Conservation (phyloP, 30 jellyfish, hydroid and myxozoan species). For the Cassiopea andromeda region DNA sequence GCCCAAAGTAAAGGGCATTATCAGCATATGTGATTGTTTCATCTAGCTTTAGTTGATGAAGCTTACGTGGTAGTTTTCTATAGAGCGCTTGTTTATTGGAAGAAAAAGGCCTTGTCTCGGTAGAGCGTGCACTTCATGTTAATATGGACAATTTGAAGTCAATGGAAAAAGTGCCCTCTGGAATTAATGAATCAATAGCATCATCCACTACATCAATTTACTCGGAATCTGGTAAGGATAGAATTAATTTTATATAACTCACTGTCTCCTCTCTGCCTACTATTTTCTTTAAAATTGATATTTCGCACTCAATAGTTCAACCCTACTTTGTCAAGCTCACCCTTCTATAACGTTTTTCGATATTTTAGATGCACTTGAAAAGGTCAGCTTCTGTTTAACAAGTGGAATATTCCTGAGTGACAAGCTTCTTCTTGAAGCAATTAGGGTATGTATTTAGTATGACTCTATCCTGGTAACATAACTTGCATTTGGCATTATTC, state of each 20-base stretch:
- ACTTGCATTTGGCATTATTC: not conserved
- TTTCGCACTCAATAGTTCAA: too few species aligned
- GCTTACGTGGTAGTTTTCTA: not conserved
- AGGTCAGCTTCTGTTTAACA: conserved; percentile 82
- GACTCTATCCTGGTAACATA: not conserved
- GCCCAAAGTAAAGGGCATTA: not conserved
- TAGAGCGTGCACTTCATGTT: not conserved
- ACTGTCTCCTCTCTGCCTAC: not conserved
- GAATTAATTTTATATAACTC: not conserved
- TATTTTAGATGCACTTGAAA: conserved; percentile 47
- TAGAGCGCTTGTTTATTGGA: not conserved
- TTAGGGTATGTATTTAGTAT: conserved; percentile 66
- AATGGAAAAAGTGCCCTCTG: conserved; percentile 35
- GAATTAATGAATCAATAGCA: conserved; percentile 50
- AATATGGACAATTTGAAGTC: conserved; percentile 30
- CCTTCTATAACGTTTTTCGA: not conserved
- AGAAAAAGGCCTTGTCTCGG: not conserved
- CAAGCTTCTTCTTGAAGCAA: conserved; percentile 85
- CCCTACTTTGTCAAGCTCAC: too few species aligned
- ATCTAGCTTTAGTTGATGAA: not conserved
- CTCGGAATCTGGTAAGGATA: conserved; percentile 50
- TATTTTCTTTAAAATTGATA: too few species aligned
- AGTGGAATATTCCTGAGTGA: conserved; percentile 72
- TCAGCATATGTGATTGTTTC: not conserved
- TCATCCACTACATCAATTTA: conserved; percentile 52